Evolutionary conservation across 2,888 invertebrate genomes (phyloP).

Genomic region (Listrodromus nycthemerus): DNA sequence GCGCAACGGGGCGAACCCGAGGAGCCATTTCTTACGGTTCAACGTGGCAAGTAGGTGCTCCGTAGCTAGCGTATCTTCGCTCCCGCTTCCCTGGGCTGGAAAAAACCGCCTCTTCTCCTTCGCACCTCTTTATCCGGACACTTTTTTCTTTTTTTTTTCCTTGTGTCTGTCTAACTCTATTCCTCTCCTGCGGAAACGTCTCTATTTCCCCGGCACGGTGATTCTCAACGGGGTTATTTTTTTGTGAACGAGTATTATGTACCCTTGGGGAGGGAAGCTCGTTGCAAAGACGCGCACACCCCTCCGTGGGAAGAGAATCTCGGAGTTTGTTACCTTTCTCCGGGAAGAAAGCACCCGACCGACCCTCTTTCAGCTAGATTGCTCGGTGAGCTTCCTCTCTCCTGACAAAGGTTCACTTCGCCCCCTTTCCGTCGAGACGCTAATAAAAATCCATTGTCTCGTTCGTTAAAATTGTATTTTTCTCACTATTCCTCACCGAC

Average conservation of each 20-base stretch:
- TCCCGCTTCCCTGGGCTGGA: constrained; percentile 40
- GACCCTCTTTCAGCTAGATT: constrained; percentile 23
- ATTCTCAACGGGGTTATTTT: constrained; percentile 37
- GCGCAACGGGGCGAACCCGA: constrained; percentile 69
- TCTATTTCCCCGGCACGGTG: constrained; percentile 49
- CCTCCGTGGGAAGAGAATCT: constrained; percentile 33
- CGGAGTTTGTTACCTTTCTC: constrained; percentile 33
- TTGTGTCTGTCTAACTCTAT: constrained; percentile 23
- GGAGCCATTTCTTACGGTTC: constrained; percentile 70
- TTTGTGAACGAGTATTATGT: constrained; percentile 45
- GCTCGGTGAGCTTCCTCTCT: neutral
- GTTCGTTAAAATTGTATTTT: constrained; percentile 46
- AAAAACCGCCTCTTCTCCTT: constrained; percentile 46
- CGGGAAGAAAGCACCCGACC: constrained; percentile 16
- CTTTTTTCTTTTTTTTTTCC: constrained; percentile 37
- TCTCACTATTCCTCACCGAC: constrained; percentile 42
- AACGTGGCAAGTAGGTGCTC: constrained; percentile 62
- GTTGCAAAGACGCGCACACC: neutral
- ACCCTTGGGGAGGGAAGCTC: constrained; percentile 23
- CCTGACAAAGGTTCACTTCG: neutral
- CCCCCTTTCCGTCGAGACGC: neutral
- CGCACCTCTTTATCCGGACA: constrained; percentile 48
- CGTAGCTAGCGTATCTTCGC: constrained; percentile 32
- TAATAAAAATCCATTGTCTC: constrained; percentile 59
- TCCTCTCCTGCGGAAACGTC: constrained; percentile 50